Percentiles rank a stretch among this genome's conserved stretches.
Evolutionary conservation across 2,888 invertebrate genomes (phyloP).

Genomic region (Cerastis rubricosa): DNA sequence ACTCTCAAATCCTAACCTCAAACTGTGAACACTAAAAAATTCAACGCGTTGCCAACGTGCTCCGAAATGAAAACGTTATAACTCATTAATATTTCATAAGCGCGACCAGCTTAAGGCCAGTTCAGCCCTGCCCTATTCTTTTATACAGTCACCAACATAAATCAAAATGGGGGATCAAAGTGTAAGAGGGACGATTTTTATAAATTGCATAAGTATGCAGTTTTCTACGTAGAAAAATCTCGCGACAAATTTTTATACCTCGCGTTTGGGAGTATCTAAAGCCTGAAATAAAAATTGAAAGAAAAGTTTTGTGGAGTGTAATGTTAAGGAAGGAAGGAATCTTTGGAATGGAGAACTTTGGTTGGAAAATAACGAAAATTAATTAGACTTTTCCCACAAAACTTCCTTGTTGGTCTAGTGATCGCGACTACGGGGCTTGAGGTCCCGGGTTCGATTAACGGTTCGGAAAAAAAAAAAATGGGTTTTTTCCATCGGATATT

Average conservation of each 20-base stretch:
- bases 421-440: not conserved
- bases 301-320: constrained; percentile 9
- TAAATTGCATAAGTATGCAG: constrained; percentile 69
- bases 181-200: constrained; percentile 62
- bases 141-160: constrained; percentile 66
- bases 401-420: not conserved
- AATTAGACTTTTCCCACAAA: not conserved
- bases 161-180: constrained; percentile 67
- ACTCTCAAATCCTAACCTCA: constrained; percentile 35
- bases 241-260: constrained; percentile 58
- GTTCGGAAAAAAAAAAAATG: not conserved
- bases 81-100: constrained; percentile 82
- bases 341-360: constrained; percentile 7
- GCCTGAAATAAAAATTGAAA: constrained; percentile 43
- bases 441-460: not conserved
- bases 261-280: constrained; percentile 31
- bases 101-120: constrained; percentile 57
- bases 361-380: constrained; percentile 15
- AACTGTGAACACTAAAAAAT: constrained; percentile 52
- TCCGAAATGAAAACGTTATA: constrained; percentile 60
- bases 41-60: constrained; percentile 62
- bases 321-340: constrained; percentile 28
- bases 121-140: constrained; percentile 53
- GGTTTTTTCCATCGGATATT: not conserved
- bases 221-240: constrained; percentile 48